Conservation (phyloP, 2,113 vertebrate genomes). For the Scortum barcoo region DNA sequence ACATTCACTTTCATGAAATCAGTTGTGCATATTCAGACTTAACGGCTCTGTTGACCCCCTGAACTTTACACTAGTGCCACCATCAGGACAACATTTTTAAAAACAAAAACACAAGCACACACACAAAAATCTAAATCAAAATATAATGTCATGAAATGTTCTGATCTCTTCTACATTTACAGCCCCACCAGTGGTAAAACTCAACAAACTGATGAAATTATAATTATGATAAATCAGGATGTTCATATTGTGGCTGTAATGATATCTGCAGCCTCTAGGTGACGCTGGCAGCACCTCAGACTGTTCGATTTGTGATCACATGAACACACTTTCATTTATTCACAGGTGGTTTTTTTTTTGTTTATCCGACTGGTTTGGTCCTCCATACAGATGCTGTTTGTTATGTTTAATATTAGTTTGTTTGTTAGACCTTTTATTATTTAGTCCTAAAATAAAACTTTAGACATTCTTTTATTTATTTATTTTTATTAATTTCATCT, state of each 20-base stretch:
- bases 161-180: background rate
- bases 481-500: background rate
- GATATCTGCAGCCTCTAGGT: background rate
- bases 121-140: background rate
- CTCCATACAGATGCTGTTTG: background rate
- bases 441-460: background rate
- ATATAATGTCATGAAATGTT: slow-evolving; percentile 3
- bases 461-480: too few species aligned
- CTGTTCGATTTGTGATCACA: background rate
- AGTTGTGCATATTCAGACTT: slow-evolving; percentile 5
- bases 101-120: background rate
- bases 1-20: slow-evolving; percentile 22
- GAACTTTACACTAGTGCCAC: background rate
- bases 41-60: background rate
- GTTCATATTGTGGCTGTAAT: background rate
- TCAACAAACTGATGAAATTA: background rate
- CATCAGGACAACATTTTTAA: slow-evolving; percentile 11
- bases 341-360: background rate
- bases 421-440: background rate
- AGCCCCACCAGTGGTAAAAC: background rate
- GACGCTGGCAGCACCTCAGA: background rate
- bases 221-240: background rate
- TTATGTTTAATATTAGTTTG: background rate
- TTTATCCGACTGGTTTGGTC: background rate
- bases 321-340: background rate